Evolutionary conservation across 64 coral and sea anemone species (phyloP), one percentile per base, ranked within the genome.

Genomic region (Actinia equina): DNA sequence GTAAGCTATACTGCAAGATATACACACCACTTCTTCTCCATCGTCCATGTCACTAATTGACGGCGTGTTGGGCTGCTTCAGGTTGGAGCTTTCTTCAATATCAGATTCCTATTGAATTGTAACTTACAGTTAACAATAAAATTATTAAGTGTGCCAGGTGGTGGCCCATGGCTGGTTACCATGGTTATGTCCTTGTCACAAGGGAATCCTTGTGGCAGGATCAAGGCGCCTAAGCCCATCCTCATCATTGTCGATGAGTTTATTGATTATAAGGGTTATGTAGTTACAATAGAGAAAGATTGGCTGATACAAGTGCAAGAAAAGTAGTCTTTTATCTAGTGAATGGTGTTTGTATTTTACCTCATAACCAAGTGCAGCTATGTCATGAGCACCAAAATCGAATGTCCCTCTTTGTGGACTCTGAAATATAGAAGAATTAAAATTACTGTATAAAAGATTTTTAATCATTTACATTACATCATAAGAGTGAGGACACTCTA

Each of bases 1-100:
- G 52, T 6, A 54, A 8, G 55, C 15, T 12, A 13, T 57, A 14
- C 10, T 57, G 55, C 55, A 57, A 57, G 55, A 57, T 57, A 57
- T 90, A 77, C 90, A 89, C 86, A 99, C 97, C 88, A 99, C 97
- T 91, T 99, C 97, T 86, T 95, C 97, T 42, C 93, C 97, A 62
- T 99, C 97, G 74, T 99, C 97, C 65, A 92, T 70, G 80, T 99
- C 90, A 93, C 97, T 99, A 77, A 93, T 55, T 1, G 95, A 98
- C 6, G 93, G 97, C 14, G 93, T 95, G 9, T 77, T 70, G 62
- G 96, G 90, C 63, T 87, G 58, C 79, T 77, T 82, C 20, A 92
- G 71, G 82, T 98, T 94, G 11, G 93, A 95, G 56, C 90, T 95
- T 52, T 95, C 93, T 6, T 95, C 88, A 13, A 88, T 83, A 30